Conservation (phyloP, 2,113 vertebrate genomes). For the Takifugu flavidus region DNA sequence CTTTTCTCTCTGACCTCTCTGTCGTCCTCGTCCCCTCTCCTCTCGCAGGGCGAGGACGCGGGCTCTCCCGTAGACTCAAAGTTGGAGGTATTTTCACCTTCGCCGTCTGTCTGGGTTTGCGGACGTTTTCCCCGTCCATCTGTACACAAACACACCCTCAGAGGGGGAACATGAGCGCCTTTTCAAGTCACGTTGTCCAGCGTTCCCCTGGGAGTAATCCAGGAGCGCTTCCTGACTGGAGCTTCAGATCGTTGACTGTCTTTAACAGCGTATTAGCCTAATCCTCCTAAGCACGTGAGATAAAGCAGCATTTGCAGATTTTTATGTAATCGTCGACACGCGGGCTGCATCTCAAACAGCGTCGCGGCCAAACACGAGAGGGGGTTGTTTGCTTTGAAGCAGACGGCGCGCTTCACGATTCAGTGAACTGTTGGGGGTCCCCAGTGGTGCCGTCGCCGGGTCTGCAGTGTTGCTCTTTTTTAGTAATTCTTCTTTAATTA, state of each 20-base stretch:
- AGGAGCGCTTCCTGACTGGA: slow-evolving; percentile 31
- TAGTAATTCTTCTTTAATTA: no score
- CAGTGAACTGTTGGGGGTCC: slow-evolving; percentile 12
- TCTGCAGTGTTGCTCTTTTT: no score
- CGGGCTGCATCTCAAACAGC: slow-evolving; percentile 10
- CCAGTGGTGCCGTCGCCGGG: slow-evolving; percentile 16
- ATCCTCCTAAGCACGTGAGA: no score
- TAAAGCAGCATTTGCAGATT: no score
- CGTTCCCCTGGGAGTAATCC: slow-evolving; percentile 24
- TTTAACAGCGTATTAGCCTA: no score
- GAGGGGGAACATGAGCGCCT: slow-evolving; percentile 21
- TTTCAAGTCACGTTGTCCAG: slow-evolving; percentile 26
- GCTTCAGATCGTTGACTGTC: slow-evolving; percentile 13
- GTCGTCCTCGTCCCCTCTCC: slow-evolving; percentile 27
- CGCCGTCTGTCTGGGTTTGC: slow-evolving; percentile 28
- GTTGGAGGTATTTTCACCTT: slow-evolving; percentile 75
- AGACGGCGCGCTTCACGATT: slow-evolving; percentile 32
- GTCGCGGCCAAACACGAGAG: slow-evolving; percentile 17
- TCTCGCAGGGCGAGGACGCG: slow-evolving; percentile 73
- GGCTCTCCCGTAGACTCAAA: slow-evolving; percentile 74
- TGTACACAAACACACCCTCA: slow-evolving; percentile 5
- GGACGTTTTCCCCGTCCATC: slow-evolving; percentile 17
- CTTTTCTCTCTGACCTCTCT: slow-evolving; percentile 40
- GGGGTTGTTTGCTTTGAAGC: slow-evolving; percentile 9
- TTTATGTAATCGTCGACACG: background rate